A percentile compares a stretch with the other conserved stretches of the same genome.
phyloP scores from a whole-genome alignment of 2,797 vertebrate species.

The Adrianichthys oophorus region DNA sequence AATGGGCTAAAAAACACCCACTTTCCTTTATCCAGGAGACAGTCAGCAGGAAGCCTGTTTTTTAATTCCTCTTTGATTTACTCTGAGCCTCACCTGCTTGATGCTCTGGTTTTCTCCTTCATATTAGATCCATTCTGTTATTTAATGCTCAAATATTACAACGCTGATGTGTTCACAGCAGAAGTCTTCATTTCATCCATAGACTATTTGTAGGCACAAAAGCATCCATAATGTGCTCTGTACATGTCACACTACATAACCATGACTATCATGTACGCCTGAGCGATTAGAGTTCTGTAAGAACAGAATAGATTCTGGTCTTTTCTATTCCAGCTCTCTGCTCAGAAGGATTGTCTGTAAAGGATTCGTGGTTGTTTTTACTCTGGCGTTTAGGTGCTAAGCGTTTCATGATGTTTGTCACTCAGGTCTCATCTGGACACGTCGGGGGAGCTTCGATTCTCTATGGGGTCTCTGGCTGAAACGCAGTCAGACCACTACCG shows the following conservation, averaged over 20 bases:
- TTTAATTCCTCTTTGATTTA: slow-evolving; percentile 21
- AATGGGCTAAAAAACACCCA: no score
- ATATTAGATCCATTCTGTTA: slow-evolving; percentile 14
- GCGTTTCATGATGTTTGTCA: not conserved
- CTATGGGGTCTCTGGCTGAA: slow-evolving; percentile 91
- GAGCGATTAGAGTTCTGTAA: slow-evolving; percentile 7
- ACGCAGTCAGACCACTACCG: slow-evolving; percentile 93
- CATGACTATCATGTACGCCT: slow-evolving; percentile 20
- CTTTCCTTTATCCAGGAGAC: no score
- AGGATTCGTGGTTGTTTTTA: slow-evolving; percentile 1
- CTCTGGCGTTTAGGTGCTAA: not conserved
- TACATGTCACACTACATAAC: slow-evolving; percentile 21
- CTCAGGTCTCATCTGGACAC: slow-evolving; percentile 91
- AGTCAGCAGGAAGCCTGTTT: slow-evolving; percentile 5
- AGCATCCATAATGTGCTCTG: slow-evolving; percentile 20
- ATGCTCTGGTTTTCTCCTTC: slow-evolving; percentile 23
- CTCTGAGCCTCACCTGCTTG: slow-evolving; percentile 25
- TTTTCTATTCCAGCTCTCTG: slow-evolving; percentile 4
- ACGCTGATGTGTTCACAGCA: slow-evolving; percentile 30
- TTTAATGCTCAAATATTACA: slow-evolving; percentile 30
- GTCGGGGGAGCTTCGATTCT: slow-evolving; percentile 90
- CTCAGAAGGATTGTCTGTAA: not conserved
- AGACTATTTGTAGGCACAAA: slow-evolving; percentile 28
- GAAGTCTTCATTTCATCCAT: slow-evolving; percentile 29
- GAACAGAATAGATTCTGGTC: slow-evolving; percentile 8